Base-by-base conservation (phyloP, 2,888 invertebrate genomes). In the Tortricodes alternella region DNA sequence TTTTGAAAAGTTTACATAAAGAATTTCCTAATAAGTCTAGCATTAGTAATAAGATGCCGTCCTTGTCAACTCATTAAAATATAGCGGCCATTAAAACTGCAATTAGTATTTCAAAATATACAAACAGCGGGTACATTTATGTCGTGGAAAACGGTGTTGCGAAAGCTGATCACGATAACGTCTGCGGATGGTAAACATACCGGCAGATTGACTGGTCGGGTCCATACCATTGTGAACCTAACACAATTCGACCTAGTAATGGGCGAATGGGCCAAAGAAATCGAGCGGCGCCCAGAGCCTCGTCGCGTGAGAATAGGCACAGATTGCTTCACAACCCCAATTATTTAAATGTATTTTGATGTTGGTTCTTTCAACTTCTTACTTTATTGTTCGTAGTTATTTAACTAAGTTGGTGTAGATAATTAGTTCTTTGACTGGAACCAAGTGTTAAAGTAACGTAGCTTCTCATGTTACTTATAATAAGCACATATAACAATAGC, bases 91-190 rank as follows among this genome's bases (percentile, higher is more conserved):
- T 70, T 66, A 68, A 43, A 46, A 62, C 59, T 67, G 70, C 67
- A 70, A 74, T 73, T 70, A 68, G 64, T 58, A 71, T 77, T 78
- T 76, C 76, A 43, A 56, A 56, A 56, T 56, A 56, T 38, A 56
- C 50, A 56, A 56, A 56, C 35, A 51, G 11, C 66, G 61, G 61
- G 49, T 58, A 62, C 61, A 59, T 59, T 52, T 63, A 58, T 67
- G 67, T 73, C 78, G 80, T 82, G 80, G 76, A 82, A 82, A 77
- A 70, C 67, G 56, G 53, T 65, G 68, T 82, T 81, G 71, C 78
- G 53, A 64, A 70, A 81, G 69, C 66, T 65, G 67, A 74, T 75
- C 77, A 73, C 76, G 76, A 76, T 67, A 59, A 13, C 39, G 39
- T 53, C 55, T 39, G 65, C 58, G 65, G 63, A 68, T 65, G 62